Evolutionary conservation across 2,888 invertebrate genomes (phyloP), one percentile per base, ranked within the genome.

Genomic region (Apomyelois bistriatella): DNA sequence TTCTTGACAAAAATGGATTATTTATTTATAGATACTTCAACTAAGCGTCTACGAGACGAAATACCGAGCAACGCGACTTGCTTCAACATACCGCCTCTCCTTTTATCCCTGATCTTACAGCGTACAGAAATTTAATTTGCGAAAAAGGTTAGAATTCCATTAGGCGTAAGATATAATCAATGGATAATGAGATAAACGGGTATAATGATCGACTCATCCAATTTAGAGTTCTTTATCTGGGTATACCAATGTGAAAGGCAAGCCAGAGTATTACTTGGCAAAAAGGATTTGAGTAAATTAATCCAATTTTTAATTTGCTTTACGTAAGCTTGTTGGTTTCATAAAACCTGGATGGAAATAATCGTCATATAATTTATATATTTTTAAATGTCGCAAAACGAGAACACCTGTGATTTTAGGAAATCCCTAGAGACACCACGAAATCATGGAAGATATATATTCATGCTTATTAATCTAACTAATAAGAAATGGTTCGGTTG

Each of bases 61-160:
- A n/a, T n/a, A n/a, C n/a, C n/a, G n/a, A n/a, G n/a, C n/a, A n/a
- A n/a, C n/a, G n/a, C n/a, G n/a, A n/a, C n/a, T n/a, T n/a, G n/a
- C n/a, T n/a, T n/a, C n/a, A n/a, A 22, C 22, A 22, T 22, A 22
- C 2, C n/a, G n/a, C n/a, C n/a, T 47, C 37, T 36, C 37, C 46
- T 32, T 30, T 0, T 46, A 32, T 15, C 43, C 13, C 15, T 46
- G 1, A 46, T 46, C 46, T 32, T 58, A 64, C 60, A 66, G 64
- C 65, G 53, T 54, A 56, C 36, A 30, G 30, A 47, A 54, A 54
- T 54, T 51, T 51, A 54, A 54, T 54, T 62, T 68, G 62, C 58
- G 58, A 60, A 60, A 64, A 65, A 64, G 68, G 65, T 66, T 62
- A 60, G 62, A 57, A 51, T 58, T 59, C 62, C 64, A 62, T 69